Evolutionary conservation across 2,888 invertebrate genomes (phyloP), one percentile per base, ranked within the genome.

Genomic region (Hoplodrina ambigua): DNA sequence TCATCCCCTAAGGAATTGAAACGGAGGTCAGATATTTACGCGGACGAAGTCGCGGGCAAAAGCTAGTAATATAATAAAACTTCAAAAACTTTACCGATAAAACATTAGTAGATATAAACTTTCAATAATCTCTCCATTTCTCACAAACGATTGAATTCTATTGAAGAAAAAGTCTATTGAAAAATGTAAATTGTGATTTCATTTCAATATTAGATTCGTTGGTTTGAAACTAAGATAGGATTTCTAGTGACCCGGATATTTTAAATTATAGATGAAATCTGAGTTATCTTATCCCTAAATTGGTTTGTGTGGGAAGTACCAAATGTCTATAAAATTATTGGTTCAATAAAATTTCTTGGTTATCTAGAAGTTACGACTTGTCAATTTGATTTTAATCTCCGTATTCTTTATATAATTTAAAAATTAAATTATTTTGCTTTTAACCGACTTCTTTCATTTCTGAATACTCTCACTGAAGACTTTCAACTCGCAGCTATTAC

Each of bases 111-210:
- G 0, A 19, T 25, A 37, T 6, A 49, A 60, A 7, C 13, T 20
- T 50, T 1, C 3, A 59, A 59, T 37, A 59, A 30, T 25, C 37
- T 57, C 10, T 64, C 53, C 25, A 56, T 64, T 64, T 46, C 37
- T 37, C 30, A 44, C 33, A 17, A 52, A 11, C 11, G 15, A 50
- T 20, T 52, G 6, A 33, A 25, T 44, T 44, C 19, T 10, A 6
- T 30, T 19, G 15, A 46, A 25, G 17, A 59, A 56, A 76, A 59
- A 67, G 15, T 33, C 17, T 5, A 25, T 50, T 59, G 46, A 60
- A 73, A n/a, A 72, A 70, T 57, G 30, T 52, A 71, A 77, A 71
- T 71, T 77, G 10, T 20, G 56, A 78, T 77, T 77, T 61, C 41
- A 77, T 77, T 70, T 61, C 41, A 77, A 70, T 77, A 53, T 25